Base-by-base conservation (phyloP, 1,140 invertebrate genomes). In the Anadara kagoshimensis region DNA sequence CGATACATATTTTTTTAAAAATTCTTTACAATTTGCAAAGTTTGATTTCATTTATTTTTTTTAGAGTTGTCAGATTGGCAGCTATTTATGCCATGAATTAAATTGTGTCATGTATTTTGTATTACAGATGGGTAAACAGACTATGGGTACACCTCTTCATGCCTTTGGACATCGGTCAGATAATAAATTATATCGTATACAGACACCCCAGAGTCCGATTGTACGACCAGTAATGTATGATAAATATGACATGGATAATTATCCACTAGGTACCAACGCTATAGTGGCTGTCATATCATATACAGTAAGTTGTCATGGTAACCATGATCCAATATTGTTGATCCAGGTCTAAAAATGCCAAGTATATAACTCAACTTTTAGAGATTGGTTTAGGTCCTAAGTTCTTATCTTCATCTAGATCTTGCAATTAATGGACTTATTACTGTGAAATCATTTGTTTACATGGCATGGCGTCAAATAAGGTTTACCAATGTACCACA, bases 281-380 rank as follows among this genome's bases (percentile, higher is more conserved):
- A 94, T 99, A 79, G 95, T 99, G 10, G 98, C 98, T 63, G 98
- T 99, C 58, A 95, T 99, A 79, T 99, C 98, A 12, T 99, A 99
- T 83, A 99, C 98, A 18, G 88, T 89, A 74, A 83, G 85, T 79
- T 24, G 0, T 0, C 7, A 36, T 7, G 7, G 29, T 36, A 3
- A 36, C 29, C 29, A 36, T 36, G n/a, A n/a, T n/a, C n/a, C n/a
- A 36, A 3, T 36, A 36, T 36, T 36, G 29, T 36, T 36, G n/a
- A n/a, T n/a, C 7, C 2, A 36, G 7, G 2, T 7, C 7, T 36
- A 36, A n/a, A n/a, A n/a, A n/a, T n/a, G n/a, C n/a, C n/a, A n/a
- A n/a, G n/a, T n/a, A n/a, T n/a, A n/a, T n/a, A n/a, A n/a, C n/a
- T n/a, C n/a, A n/a, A n/a, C n/a, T n/a, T n/a, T n/a, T n/a, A n/a